phyloP scores from a whole-genome alignment of 2,113 vertebrate species.

The Cyanoderma ruficeps region DNA sequence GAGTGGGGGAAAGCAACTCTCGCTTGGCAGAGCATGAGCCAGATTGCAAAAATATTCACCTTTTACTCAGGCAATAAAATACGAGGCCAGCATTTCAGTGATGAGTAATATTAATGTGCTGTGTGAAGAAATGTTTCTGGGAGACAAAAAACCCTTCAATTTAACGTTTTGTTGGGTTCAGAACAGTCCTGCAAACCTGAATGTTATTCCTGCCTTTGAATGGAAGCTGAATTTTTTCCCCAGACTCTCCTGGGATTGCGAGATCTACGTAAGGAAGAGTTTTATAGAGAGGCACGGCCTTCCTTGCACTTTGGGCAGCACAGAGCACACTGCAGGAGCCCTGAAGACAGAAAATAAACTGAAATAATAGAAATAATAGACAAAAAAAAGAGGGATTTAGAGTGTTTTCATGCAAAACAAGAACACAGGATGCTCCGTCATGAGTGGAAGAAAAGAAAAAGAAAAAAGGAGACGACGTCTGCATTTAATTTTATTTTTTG shows the following conservation, averaged over 20 bases:
- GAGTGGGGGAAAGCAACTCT: neutral
- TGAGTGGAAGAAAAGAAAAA: neutral
- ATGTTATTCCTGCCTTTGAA: neutral
- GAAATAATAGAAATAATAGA: neutral
- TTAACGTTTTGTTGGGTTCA: neutral
- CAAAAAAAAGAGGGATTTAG: neutral
- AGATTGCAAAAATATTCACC: neutral
- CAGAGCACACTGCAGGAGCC: neutral
- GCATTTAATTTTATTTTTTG: neutral
- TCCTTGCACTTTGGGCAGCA: neutral
- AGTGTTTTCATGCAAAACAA: neutral
- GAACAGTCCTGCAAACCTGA: neutral
- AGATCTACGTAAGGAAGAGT: neutral
- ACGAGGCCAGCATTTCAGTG: neutral
- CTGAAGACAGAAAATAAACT: neutral
- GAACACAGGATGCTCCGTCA: neutral
- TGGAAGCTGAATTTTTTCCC: neutral
- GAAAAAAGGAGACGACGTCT: neutral
- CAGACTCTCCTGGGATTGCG: neutral
- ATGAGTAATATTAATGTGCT: neutral
- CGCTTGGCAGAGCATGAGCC: neutral
- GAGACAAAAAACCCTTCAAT: neutral
- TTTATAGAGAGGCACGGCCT: neutral
- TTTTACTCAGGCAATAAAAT: neutral
- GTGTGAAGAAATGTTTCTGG: neutral